A percentile compares a stretch with the other conserved stretches of the same genome.
These are phyloP conservation scores for Xiphophorus birchmanni DNA, from an alignment of 2,797 vertebrate genomes.

Conservation along the genomic window DNA sequence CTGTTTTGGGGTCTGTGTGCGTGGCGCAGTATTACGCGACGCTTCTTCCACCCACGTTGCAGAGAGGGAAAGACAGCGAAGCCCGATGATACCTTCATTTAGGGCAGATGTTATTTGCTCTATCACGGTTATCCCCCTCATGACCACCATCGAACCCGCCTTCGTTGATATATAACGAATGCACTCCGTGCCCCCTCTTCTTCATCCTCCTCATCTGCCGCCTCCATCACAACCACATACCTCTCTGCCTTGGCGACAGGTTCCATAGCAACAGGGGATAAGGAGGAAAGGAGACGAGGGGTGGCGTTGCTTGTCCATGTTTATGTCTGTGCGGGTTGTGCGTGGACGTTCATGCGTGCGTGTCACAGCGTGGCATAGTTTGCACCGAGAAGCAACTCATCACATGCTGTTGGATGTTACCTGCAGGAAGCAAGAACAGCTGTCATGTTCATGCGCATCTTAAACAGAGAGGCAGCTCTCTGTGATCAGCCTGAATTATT, in stretches of 20 bases:
- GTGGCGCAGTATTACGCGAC: conserved; percentile 81
- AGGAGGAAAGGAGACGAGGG: conserved; percentile 47
- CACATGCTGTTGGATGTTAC: conserved; percentile 29
- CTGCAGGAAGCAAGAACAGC: conserved; percentile 39
- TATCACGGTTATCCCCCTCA: conserved; percentile 37
- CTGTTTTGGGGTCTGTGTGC: conserved; percentile 71
- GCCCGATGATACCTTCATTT: conserved; percentile 43
- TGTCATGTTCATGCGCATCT: conserved; percentile 13
- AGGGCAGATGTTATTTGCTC: conserved; percentile 19
- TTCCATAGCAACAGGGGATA: conserved; percentile 81
- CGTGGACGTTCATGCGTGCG: conserved; percentile 31
- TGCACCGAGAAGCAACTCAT: conserved; percentile 42
- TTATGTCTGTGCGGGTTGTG: conserved; percentile 14
- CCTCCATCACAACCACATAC: conserved; percentile 67
- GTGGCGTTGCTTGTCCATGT: conserved; percentile 42
- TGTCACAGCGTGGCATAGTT: conserved; percentile 71
- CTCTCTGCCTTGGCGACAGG: conserved; percentile 79
- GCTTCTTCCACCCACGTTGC: conserved; percentile 80
- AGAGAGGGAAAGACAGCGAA: conserved; percentile 69
- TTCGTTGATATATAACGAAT: conserved; percentile 4
- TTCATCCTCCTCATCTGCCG: conserved; percentile 35
- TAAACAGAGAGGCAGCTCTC: neutral
- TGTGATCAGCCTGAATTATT: neutral
- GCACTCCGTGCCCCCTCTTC: conserved; percentile 30
- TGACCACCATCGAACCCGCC: conserved; percentile 23